Base-by-base conservation (phyloP, 2,113 vertebrate species). In the Oncorhynchus kisutch region DNA sequence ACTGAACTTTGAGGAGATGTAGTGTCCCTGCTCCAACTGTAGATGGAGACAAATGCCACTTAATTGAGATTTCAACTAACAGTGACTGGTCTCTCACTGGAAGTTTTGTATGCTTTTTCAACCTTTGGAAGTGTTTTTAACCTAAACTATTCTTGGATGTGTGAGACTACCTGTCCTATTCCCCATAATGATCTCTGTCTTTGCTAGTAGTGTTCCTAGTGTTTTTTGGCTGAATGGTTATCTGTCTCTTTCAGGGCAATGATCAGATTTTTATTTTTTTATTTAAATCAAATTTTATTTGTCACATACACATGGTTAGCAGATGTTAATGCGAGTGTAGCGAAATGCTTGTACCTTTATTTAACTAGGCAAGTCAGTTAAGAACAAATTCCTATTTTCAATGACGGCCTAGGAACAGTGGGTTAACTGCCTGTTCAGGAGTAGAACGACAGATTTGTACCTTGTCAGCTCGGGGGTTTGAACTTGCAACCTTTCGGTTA, bases 191-290 rank as follows among this genome's bases (percentile, higher is more conserved):
- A 34, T 75, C 14, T 34, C 31, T 31, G 4, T 64, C 4, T 45
- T n/a, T 6, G 7, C 18, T 27, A 24, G 60, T 72, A 60, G 48
- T 57, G 20, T 70, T 70, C 9, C 9, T 69, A 34, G 20, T 6
- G 0, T 29, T 59, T 20, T 60, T 60, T 64, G 2, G 20, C 34
- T 67, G 20, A 67, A 18, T 22, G 14, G 4, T 59, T 72, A 45
- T 83, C 31, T 18, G 66, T 67, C 71, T 77, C 31, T 86, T 94
- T 91, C 89, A 99, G 97, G 97, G 98, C 0, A 99, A 99, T 0
- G 98, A 99, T 84, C 98, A 99, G 91, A 86, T 99, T 73, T 24
- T 24, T 24, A n/a, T n/a, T n/a, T n/a, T n/a, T n/a, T n/a, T n/a
- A n/a, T n/a, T n/a, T n/a, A n/a, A n/a, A n/a, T n/a, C n/a, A n/a